Conservation (phyloP, 2,797 vertebrate genomes). For the Malacoraja senta region DNA sequence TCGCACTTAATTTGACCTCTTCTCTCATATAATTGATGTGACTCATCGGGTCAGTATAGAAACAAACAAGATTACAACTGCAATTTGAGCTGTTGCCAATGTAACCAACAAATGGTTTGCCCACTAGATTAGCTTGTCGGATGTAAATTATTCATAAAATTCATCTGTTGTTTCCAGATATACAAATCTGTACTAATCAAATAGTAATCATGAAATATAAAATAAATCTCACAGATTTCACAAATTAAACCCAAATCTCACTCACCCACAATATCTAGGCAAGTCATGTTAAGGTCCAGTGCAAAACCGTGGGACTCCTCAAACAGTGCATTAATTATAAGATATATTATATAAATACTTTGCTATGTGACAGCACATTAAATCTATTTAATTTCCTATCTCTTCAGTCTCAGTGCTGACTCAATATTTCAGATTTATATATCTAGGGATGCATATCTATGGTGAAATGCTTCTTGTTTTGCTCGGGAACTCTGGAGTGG, state of each 20-base stretch:
- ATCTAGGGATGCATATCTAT: not conserved
- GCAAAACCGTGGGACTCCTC: not conserved
- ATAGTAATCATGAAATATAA: not conserved
- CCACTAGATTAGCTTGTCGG: not conserved
- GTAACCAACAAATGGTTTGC: not conserved
- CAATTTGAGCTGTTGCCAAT: not conserved
- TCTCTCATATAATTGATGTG: constrained; percentile 7
- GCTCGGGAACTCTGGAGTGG: too few relatives aligned
- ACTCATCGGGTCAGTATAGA: not conserved
- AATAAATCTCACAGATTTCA: not conserved
- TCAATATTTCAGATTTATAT: not conserved
- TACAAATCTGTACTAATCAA: not conserved
- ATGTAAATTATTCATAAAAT: not conserved
- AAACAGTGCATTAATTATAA: not conserved
- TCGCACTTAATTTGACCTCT: not conserved
- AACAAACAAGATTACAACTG: not conserved
- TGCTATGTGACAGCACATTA: not conserved
- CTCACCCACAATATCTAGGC: not conserved
- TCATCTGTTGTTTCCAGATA: not conserved
- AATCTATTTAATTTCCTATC: not conserved
- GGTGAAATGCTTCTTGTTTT: not conserved
- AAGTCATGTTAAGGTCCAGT: not conserved
- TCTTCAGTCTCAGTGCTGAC: not conserved
- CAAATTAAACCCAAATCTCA: not conserved
- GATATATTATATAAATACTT: not conserved